Evolutionary conservation across 2,888 invertebrate genomes (phyloP).

Genomic region (Torymus tubicola): DNA sequence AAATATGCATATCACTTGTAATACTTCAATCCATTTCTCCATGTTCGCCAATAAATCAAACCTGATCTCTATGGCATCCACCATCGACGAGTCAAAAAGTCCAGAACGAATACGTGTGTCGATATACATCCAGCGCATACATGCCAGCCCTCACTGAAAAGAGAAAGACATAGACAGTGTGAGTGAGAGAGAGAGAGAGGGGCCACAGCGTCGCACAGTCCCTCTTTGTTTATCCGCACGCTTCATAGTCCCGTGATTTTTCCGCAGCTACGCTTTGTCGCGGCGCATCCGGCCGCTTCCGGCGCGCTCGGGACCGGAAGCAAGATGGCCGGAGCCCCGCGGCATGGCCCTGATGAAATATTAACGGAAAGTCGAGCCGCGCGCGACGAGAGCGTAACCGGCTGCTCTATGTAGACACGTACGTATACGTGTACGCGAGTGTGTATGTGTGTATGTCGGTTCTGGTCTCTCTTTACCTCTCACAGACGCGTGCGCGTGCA

Average conservation of each 20-base stretch:
- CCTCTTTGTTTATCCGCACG: conserved; percentile 67
- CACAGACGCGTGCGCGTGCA: conserved; percentile 8
- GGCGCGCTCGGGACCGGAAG: conserved; percentile 71
- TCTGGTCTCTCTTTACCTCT: too few relatives aligned
- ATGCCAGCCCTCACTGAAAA: neutral
- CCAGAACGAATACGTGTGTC: conserved; percentile 10
- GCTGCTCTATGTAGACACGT: conserved; percentile 29
- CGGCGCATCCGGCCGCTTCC: conserved; percentile 72
- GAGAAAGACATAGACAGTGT: conserved; percentile 7
- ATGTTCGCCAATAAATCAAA: conserved; percentile 36
- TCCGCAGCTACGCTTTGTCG: conserved; percentile 73
- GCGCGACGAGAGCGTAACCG: conserved; percentile 61
- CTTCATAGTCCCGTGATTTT: conserved; percentile 73
- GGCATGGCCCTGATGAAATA: conserved; percentile 71
- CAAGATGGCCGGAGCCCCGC: conserved; percentile 71
- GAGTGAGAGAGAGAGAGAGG: neutral
- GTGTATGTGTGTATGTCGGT: too few relatives aligned
- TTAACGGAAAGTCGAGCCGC: conserved; percentile 68
- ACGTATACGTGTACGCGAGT: too few relatives aligned
- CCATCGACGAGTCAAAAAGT: neutral
- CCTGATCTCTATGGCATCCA: neutral
- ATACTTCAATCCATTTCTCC: conserved; percentile 17
- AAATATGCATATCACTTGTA: too few relatives aligned
- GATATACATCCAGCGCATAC: neutral
- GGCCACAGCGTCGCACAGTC: neutral